Evolutionary conservation across 2,797 vertebrate genomes (phyloP).

Genomic region (Hypotaenidia okinawae): DNA sequence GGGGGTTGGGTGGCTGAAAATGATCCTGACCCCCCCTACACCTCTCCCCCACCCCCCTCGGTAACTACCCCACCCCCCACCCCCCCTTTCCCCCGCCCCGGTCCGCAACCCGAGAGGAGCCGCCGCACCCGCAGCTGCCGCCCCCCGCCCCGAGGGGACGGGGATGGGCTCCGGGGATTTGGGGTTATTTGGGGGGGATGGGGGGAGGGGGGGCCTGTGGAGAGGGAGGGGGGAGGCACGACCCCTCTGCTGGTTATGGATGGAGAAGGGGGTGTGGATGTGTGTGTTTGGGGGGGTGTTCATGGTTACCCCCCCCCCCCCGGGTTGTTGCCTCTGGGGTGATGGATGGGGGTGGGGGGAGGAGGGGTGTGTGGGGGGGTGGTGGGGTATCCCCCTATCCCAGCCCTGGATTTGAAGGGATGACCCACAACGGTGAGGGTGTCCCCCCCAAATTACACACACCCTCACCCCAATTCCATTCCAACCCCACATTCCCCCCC

Average conservation of each 20-base stretch:
- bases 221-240: background rate
- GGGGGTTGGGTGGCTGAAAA: background rate
- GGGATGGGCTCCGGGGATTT: background rate
- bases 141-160: background rate
- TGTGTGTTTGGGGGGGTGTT: background rate
- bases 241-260: background rate
- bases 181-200: too few species aligned
- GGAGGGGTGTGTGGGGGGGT: too few species aligned
- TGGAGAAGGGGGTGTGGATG: too few species aligned
- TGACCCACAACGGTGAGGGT: background rate
- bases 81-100: too few species aligned
- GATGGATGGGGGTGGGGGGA: background rate
- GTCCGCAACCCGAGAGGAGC: background rate
- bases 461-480: too few species aligned
- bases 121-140: background rate
- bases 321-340: background rate
- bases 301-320: background rate
- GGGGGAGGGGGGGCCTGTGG: too few species aligned
- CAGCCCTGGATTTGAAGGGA: too few species aligned
- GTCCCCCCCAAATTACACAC: too few species aligned
- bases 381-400: background rate
- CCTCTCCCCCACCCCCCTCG: too few species aligned
- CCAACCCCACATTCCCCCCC: too few species aligned
- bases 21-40: background rate
- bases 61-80: too few species aligned